phyloP scores from a whole-genome alignment of 2,113 vertebrate species.

The Protobothrops mucrosquamatus region DNA sequence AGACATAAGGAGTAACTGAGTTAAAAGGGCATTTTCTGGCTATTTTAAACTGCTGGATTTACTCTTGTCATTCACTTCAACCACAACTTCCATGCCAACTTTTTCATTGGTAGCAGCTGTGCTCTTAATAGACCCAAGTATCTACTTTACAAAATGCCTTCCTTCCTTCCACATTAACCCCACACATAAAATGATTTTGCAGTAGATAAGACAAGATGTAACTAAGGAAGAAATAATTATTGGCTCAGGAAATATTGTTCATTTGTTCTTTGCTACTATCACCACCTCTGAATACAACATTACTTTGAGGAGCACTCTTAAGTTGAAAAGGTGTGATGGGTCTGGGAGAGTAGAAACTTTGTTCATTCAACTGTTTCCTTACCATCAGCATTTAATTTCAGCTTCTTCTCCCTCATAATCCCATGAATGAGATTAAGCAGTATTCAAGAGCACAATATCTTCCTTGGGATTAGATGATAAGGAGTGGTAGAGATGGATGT shows the following conservation, averaged over 20 bases:
- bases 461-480: not conserved
- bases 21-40: not conserved
- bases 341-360: not conserved
- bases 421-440: not conserved
- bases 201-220: not conserved
- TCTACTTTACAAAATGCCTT: not conserved
- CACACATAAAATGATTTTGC: not conserved
- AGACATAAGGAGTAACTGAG: not conserved
- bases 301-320: not conserved
- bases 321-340: not conserved
- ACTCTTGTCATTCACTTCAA: not conserved
- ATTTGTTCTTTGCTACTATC: not conserved
- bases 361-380: not conserved
- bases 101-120: not conserved
- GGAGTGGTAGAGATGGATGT: not conserved
- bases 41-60: not conserved
- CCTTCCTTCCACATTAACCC: not conserved
- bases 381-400: not conserved
- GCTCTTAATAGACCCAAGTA: not conserved
- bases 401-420: not conserved
- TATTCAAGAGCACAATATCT: not conserved
- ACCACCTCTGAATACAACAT: not conserved
- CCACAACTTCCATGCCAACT: not conserved
- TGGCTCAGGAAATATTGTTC: not conserved
- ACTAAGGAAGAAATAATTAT: not conserved